phyloP scores from a whole-genome alignment of 2,797 vertebrate species.

The Phrynocephalus guinanensis region DNA sequence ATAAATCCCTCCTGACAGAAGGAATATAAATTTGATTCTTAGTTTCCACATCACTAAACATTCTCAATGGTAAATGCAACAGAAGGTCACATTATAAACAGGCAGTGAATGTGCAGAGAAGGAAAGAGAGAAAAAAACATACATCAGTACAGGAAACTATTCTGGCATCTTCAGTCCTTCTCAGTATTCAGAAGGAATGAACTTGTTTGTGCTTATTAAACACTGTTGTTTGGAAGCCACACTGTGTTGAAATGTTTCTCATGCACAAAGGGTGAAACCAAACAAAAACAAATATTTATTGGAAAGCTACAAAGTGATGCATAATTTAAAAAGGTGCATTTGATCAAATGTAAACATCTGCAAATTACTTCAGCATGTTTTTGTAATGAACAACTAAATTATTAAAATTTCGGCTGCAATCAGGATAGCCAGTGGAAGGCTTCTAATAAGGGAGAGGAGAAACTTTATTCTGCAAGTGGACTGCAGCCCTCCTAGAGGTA shows the following conservation, averaged over 20 bases:
- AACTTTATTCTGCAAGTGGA: constrained; percentile 41
- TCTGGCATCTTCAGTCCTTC: constrained; percentile 1
- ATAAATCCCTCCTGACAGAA: constrained; percentile 47
- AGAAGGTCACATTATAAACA: constrained; percentile 17
- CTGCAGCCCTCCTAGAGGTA: constrained; percentile 50
- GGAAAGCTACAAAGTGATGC: constrained; percentile 50
- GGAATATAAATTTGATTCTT: constrained; percentile 41
- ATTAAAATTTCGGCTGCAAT: constrained; percentile 62
- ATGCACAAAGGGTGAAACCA: constrained; percentile 39
- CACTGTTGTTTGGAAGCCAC: not conserved
- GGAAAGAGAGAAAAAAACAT: constrained; percentile 2
- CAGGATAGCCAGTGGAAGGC: constrained; percentile 55
- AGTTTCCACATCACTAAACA: constrained; percentile 36
- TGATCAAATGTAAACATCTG: constrained; percentile 64
- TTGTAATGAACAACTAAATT: constrained; percentile 66
- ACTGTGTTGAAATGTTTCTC: constrained; percentile 35
- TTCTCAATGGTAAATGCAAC: constrained; percentile 28
- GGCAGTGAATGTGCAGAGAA: not conserved
- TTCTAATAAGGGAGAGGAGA: constrained; percentile 16
- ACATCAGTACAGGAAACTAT: not conserved
- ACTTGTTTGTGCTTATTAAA: not conserved
- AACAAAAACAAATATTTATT: constrained; percentile 52
- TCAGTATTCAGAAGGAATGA: constrained; percentile 4
- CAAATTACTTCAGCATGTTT: constrained; percentile 62
- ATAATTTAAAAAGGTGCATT: constrained; percentile 43